These are phyloP conservation scores for Tarsius wallacei DNA, from an alignment of 2,797 vertebrate species.

Conservation along the genomic window DNA sequence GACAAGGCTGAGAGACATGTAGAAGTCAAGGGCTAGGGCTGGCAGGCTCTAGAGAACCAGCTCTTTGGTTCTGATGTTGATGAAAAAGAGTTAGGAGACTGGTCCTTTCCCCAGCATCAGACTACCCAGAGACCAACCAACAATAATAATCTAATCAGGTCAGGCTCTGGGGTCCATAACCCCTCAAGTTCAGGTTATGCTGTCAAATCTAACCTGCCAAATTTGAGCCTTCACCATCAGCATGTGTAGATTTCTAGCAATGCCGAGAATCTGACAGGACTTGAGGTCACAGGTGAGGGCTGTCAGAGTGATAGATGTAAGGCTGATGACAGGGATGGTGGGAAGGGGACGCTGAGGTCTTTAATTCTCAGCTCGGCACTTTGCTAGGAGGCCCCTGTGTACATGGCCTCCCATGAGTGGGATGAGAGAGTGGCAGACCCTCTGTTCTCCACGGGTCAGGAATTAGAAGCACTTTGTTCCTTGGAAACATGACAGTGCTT, in stretches of 20 bases:
- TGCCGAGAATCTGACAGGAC: not conserved
- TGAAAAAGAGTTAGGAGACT: not conserved
- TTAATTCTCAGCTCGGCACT: not conserved
- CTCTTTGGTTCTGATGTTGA: not conserved
- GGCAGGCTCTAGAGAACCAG: not conserved
- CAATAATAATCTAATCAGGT: not conserved
- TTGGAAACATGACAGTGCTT: conserved; percentile 18
- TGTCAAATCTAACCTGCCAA: not conserved
- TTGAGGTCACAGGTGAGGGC: not conserved
- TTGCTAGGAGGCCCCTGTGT: not conserved
- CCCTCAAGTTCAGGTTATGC: not conserved
- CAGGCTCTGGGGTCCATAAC: not conserved
- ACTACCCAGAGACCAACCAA: not conserved
- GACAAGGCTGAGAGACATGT: not conserved
- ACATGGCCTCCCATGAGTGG: not conserved
- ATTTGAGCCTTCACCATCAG: not conserved
- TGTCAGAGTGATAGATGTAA: not conserved
- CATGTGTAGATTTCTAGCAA: not conserved
- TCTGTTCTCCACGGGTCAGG: conserved; percentile 49
- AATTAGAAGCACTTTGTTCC: conserved; percentile 67
- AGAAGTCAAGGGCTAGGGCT: not conserved
- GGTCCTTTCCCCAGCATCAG: not conserved
- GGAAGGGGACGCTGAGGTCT: not conserved
- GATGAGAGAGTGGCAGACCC: not conserved
- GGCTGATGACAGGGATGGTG: not conserved